Evolutionary conservation across 2,797 vertebrate species (phyloP).

Genomic region (Manis pentadactyla): DNA sequence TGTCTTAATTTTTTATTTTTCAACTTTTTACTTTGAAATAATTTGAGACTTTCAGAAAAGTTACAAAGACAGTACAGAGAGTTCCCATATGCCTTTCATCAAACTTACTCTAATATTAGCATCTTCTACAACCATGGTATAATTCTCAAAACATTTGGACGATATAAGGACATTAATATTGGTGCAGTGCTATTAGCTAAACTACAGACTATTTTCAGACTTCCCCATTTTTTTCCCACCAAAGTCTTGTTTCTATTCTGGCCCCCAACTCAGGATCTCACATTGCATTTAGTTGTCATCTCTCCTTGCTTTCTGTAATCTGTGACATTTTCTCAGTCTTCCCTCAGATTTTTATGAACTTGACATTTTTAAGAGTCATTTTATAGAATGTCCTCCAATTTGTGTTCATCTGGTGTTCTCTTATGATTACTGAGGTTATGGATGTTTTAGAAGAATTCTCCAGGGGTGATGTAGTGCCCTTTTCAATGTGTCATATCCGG

Average conservation of each 20-base stretch:
- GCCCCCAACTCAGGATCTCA: background rate
- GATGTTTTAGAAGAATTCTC: background rate
- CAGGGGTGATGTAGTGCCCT: background rate
- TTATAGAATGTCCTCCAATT: background rate
- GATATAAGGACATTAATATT: background rate
- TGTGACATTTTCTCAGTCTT: background rate
- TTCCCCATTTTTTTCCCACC: background rate
- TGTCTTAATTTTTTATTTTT: background rate
- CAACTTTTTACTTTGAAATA: constrained; percentile 38
- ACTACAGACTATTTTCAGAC: background rate
- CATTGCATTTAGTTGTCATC: background rate
- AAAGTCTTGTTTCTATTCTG: background rate
- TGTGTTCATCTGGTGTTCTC: background rate
- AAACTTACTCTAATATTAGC: background rate
- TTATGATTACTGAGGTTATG: background rate
- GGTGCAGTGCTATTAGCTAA: background rate
- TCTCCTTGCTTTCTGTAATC: background rate
- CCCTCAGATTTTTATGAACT: background rate
- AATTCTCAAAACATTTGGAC: background rate
- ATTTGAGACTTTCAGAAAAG: background rate
- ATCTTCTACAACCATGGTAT: background rate
- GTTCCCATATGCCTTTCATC: background rate
- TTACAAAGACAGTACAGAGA: background rate
- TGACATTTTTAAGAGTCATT: background rate
- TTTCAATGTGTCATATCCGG: background rate